Base-by-base conservation (phyloP, 2,113 vertebrate genomes). In the Pungitius pungitius region DNA sequence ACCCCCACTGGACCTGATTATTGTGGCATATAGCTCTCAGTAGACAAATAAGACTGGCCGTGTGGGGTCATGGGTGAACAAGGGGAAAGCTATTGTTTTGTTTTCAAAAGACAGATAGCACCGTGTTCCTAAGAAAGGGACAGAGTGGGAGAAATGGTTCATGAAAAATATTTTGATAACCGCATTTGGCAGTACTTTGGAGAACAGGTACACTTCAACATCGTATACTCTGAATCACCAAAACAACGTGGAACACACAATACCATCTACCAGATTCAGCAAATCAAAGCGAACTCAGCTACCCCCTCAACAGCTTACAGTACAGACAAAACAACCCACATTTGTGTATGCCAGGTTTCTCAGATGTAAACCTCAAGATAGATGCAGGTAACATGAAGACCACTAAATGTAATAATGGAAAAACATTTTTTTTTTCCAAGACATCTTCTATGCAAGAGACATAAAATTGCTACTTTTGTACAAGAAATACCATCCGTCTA, bases 61-160 rank as follows among this genome's bases (percentile, higher is more conserved):
- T 63, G n/a, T 80, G 35, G 30, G 62, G 65, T 81, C 61, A 80
- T 18, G 75, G 43, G 55, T 78, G 26, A 74, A 77, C 0, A 37
- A 39, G 56, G 33, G 47, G 20, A 73, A 84, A 74, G 71, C 15
- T 66, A 33, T 8, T n/a, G 27, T 8, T 40, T 51, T 66, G 52
- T 27, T 49, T 15, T 52, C 8, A 43, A 42, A 58, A 24, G 11
- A 67, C 26, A 67, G 39, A 18, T 43, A 20, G 45, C 14, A 35
- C 54, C 39, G 56, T 15, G 20, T 8, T 56, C 4, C 3, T 51
- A 33, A 42, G 18, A 65, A 24, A 40, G 17, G 42, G 0, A n/a
- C 11, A n/a, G 37, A 10, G 3, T 14, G 22, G 54, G 37, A 62
- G 22, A 51, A 17, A 69, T 30, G 49, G 2, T 15, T 47, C 2